A percentile compares a stretch with the other conserved stretches of the same genome.
These are phyloP conservation scores for Notoglanidium macrostoma DNA, from an alignment of 2,797 vertebrate species.

Conservation along the genomic window DNA sequence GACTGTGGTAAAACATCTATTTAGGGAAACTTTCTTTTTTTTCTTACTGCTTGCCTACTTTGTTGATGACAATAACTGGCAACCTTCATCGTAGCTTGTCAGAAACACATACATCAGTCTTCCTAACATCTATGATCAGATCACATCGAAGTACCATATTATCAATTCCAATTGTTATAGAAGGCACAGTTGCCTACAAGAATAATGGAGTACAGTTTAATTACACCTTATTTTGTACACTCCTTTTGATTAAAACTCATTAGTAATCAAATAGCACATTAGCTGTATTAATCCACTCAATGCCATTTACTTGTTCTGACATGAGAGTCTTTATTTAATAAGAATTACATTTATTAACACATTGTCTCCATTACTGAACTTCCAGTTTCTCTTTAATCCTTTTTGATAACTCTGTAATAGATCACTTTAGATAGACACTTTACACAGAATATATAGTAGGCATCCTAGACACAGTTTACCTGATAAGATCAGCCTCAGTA, in stretches of 20 bases:
- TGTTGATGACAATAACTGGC: background rate
- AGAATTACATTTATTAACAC: background rate
- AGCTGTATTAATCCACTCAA: background rate
- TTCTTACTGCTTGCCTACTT: background rate
- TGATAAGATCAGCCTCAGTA: background rate
- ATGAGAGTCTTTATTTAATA: background rate
- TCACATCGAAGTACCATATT: background rate
- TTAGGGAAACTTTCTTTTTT: background rate
- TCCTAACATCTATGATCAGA: background rate
- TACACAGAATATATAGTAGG: background rate
- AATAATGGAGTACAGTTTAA: background rate
- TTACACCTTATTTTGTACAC: slow-evolving; percentile 3
- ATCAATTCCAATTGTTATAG: background rate
- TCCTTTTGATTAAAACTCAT: background rate
- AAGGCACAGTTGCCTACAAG: background rate
- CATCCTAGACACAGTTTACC: background rate
- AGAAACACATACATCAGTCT: background rate
- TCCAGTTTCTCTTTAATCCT: background rate
- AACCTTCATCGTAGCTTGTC: background rate
- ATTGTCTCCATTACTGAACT: background rate
- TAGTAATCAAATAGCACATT: background rate
- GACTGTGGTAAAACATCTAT: background rate
- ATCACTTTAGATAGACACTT: background rate
- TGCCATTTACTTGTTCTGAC: background rate
- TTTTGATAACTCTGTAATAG: background rate